Evolutionary conservation across 2,888 invertebrate genomes (phyloP).

Genomic region (Ramazzottius varieornatus): DNA sequence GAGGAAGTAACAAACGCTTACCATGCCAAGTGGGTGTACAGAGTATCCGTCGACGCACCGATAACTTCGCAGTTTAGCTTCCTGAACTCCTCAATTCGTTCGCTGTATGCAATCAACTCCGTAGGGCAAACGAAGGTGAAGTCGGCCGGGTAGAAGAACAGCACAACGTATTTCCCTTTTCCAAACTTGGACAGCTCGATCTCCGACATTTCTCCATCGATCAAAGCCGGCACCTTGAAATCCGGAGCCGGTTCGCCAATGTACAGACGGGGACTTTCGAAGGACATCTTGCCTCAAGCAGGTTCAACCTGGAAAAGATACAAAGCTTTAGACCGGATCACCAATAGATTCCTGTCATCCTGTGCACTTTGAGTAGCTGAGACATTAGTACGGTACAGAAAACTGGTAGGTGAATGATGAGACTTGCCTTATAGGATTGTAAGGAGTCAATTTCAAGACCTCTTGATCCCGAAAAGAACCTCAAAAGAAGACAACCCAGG

Average conservation of each 20-base stretch:
- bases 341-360: too few relatives aligned
- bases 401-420: too few relatives aligned
- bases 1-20: slow-evolving; percentile 12
- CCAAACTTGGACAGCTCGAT: slow-evolving; percentile 46
- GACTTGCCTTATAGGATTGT: too few relatives aligned
- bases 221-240: slow-evolving; percentile 35
- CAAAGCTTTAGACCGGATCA: too few relatives aligned
- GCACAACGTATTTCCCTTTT: slow-evolving; percentile 64
- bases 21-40: slow-evolving; percentile 92
- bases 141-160: slow-evolving; percentile 80
- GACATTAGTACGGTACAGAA: too few relatives aligned
- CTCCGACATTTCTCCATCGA: slow-evolving; percentile 56
- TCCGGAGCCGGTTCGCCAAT: neutral
- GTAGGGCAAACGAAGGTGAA: slow-evolving; percentile 26
- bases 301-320: too few relatives aligned
- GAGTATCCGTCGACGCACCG: slow-evolving; percentile 81
- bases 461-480: too few relatives aligned
- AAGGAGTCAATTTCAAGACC: too few relatives aligned
- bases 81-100: slow-evolving; percentile 26
- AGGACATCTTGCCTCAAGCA: neutral
- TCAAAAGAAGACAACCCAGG: too few relatives aligned
- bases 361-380: too few relatives aligned
- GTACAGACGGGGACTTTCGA: slow-evolving; percentile 1
- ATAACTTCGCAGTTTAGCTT: slow-evolving; percentile 59
- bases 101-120: neutral